Percentiles rank a stretch among this genome's conserved stretches.
These are phyloP conservation scores for Cryptoprocta ferox DNA, from an alignment of 2,797 vertebrate genomes.

Conservation along the genomic window DNA sequence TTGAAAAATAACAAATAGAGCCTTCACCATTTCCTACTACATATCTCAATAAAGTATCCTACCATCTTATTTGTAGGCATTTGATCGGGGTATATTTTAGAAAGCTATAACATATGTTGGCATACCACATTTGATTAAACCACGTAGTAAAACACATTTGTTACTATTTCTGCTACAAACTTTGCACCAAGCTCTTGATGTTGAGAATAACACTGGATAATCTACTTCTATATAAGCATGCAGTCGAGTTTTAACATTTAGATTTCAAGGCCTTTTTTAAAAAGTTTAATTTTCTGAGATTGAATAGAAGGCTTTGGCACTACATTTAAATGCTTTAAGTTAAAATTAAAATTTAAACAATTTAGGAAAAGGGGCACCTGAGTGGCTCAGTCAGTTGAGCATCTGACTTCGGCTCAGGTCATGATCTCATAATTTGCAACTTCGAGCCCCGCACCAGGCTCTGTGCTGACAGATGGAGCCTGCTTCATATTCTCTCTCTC, in stretches of 20 bases:
- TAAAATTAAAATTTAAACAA: constrained; percentile 34
- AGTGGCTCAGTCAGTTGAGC: too few relatives aligned
- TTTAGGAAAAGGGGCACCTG: neutral
- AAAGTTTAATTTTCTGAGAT: neutral
- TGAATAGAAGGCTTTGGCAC: neutral
- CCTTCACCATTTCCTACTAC: neutral
- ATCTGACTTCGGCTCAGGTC: too few relatives aligned
- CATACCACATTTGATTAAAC: neutral
- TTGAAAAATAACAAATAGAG: neutral
- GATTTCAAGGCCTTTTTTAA: neutral
- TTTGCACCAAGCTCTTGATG: neutral
- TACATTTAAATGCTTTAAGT: neutral
- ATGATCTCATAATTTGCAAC: too few relatives aligned
- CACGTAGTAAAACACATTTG: neutral
- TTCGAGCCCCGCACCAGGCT: too few relatives aligned
- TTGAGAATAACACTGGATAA: neutral
- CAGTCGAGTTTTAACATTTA: neutral
- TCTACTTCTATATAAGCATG: neutral
- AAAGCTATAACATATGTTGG: neutral
- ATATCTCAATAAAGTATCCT: neutral
- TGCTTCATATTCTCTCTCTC: too few relatives aligned
- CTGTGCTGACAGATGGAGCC: too few relatives aligned
- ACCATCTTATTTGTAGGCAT: neutral
- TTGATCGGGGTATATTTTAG: neutral
- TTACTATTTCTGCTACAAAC: neutral